phyloP scores from a whole-genome alignment of 2,113 vertebrate genomes.

The Apodemus speciosus region DNA sequence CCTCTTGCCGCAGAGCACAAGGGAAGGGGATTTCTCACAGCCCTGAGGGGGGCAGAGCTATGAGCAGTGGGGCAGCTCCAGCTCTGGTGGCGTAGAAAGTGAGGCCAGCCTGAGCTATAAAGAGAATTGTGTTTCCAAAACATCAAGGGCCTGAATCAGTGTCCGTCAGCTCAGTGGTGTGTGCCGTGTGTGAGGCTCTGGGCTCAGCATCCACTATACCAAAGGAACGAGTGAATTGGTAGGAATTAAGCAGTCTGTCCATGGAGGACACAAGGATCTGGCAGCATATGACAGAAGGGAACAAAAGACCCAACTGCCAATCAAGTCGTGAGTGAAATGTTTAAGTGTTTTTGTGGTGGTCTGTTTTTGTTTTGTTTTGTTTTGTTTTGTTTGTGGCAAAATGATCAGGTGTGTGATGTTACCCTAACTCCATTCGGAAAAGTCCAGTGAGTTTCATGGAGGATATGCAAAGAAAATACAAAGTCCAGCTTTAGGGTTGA shows the following conservation, averaged over 20 bases:
- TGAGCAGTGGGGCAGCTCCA: rapidly evolving
- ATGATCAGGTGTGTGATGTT: not conserved
- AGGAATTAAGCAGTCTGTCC: not conserved
- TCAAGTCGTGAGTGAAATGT: not conserved
- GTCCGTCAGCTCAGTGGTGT: not conserved
- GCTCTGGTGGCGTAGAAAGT: not conserved
- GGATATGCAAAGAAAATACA: not conserved
- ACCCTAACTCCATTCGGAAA: not conserved
- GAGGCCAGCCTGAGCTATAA: not conserved
- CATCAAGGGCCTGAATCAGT: not conserved
- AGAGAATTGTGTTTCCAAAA: not conserved
- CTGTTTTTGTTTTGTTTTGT: not conserved
- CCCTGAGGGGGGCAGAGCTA: not conserved
- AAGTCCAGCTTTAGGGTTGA: not conserved
- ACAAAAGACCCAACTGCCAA: not conserved
- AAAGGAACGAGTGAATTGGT: not conserved
- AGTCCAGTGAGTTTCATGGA: not conserved
- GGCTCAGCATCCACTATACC: not conserved
- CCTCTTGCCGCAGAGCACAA: not conserved
- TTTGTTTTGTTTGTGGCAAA: not conserved
- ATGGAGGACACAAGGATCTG: not conserved
- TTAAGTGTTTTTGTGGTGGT: not conserved
- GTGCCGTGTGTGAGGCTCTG: no score
- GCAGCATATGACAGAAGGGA: not conserved
- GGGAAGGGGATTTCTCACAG: not conserved